Evolutionary conservation across 2,113 vertebrate genomes (phyloP).

Genomic region (Elgaria multicarinata): DNA sequence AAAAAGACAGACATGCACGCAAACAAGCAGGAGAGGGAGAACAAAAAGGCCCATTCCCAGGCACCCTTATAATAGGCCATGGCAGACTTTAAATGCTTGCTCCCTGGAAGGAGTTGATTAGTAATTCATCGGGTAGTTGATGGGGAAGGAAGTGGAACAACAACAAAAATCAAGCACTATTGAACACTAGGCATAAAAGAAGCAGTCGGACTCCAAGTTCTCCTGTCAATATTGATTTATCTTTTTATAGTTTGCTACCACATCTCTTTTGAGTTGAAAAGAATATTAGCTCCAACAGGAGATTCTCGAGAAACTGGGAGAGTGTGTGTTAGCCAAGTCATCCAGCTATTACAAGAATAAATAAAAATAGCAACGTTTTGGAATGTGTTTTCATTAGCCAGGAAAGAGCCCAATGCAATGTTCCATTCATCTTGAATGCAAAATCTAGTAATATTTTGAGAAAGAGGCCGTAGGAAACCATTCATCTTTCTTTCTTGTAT

Average conservation of each 20-base stretch:
- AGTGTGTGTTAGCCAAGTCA: background rate
- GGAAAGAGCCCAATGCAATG: background rate
- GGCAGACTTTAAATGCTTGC: conserved; percentile 3
- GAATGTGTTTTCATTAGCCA: background rate
- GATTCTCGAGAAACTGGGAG: background rate
- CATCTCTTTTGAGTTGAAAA: conserved; percentile 18
- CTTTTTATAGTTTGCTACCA: conserved; percentile 24
- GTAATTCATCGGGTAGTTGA: conserved; percentile 14
- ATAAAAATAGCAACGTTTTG: background rate
- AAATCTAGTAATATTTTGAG: background rate
- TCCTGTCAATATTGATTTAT: conserved; percentile 14
- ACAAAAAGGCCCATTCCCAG: background rate
- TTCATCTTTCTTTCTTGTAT: background rate
- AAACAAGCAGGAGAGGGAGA: background rate
- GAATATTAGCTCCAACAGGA: conserved; percentile 25
- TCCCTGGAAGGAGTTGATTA: conserved; percentile 21
- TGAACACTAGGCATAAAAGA: conserved; percentile 7
- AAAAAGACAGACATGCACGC: background rate
- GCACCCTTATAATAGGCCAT: background rate
- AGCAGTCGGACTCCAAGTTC: background rate
- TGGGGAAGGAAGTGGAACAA: conserved; percentile 5
- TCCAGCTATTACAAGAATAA: background rate
- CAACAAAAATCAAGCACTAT: conserved; percentile 23
- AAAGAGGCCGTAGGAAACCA: background rate
- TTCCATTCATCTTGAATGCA: background rate